Conservation (phyloP, 2,113 vertebrate genomes). For the Prietella phreatophila region DNA sequence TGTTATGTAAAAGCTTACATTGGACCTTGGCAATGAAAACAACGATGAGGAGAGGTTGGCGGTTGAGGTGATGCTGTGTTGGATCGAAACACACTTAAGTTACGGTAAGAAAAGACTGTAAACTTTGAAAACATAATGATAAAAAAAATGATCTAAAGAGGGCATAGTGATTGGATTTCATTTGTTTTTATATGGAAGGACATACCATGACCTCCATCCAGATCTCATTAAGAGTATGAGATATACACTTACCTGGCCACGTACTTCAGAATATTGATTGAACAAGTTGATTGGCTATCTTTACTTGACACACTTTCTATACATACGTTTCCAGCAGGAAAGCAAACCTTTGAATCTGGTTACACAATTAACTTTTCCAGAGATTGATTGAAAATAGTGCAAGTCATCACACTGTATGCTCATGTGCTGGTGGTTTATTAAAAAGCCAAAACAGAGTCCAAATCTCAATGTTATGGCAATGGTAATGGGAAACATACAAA, state of each 20-base stretch:
- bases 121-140: background rate
- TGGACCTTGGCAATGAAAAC: background rate
- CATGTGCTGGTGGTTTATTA: too few relatives aligned
- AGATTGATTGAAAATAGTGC: too few relatives aligned
- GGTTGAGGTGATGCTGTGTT: background rate
- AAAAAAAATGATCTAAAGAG: background rate
- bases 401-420: too few relatives aligned
- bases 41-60: background rate
- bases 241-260: too few relatives aligned
- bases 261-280: too few relatives aligned
- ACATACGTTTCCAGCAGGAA: too few relatives aligned
- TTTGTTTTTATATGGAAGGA: too few relatives aligned
- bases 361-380: too few relatives aligned
- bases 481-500: background rate
- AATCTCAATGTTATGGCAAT: background rate
- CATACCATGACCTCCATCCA: background rate
- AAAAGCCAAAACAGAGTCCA: too few relatives aligned
- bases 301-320: too few relatives aligned
- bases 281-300: too few relatives aligned
- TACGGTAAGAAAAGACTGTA: background rate
- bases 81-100: background rate
- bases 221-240: background rate
- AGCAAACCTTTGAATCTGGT: too few relatives aligned
- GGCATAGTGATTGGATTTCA: background rate
- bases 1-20: background rate